Percentiles rank a stretch among this genome's conserved stretches.
Evolutionary conservation across 2,888 invertebrate genomes (phyloP).

Genomic region (Tachina fera): DNA sequence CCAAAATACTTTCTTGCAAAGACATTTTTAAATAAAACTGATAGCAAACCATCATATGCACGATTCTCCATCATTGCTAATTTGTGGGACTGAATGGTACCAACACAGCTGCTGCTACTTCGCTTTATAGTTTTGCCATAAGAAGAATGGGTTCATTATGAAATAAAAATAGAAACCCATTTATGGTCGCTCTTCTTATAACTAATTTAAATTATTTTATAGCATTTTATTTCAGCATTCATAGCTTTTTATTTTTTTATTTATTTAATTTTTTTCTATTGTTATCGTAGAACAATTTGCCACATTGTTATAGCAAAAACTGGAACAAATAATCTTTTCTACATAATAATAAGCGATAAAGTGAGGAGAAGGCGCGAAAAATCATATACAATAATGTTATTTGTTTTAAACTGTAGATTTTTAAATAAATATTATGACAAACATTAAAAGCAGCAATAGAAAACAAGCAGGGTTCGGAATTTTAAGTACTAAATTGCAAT

Average conservation of each 20-base stretch:
- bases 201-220: constrained; percentile 1
- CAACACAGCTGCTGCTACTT: no score
- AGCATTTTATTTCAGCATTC: not conserved
- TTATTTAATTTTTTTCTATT: not conserved
- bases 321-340: constrained; percentile 23
- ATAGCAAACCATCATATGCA: no score
- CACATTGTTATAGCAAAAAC: constrained; percentile 30
- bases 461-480: constrained; percentile 8
- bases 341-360: constrained; percentile 39
- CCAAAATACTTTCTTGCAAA: no score
- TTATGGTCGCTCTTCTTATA: constrained; percentile 11
- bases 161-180: constrained; percentile 11
- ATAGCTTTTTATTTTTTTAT: not conserved
- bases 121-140: no score
- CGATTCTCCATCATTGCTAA: no score
- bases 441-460: constrained; percentile 6
- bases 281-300: constrained; percentile 47
- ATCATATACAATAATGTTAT: constrained; percentile 44
- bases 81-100: no score
- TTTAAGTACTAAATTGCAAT: constrained; percentile 23
- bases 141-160: not conserved
- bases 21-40: no score
- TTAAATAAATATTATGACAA: constrained; percentile 36
- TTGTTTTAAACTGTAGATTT: constrained; percentile 40
- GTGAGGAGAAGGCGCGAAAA: constrained; percentile 59